Evolutionary conservation across 2,888 invertebrate genomes (phyloP), one percentile per base, ranked within the genome.

Genomic region (Megalurothrips usitatus): DNA sequence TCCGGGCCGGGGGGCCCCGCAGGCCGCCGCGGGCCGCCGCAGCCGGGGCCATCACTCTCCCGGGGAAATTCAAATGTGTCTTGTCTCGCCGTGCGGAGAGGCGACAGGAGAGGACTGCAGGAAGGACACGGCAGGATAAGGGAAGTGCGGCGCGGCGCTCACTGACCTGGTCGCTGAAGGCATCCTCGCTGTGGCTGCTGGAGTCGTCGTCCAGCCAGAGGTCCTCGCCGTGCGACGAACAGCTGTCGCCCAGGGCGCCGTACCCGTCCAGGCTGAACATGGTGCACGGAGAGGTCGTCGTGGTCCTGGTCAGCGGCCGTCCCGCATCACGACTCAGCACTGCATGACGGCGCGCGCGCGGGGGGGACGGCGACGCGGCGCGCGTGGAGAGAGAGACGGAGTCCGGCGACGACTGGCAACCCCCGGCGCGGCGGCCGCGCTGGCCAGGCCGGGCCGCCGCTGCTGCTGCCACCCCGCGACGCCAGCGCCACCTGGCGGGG

Each of bases 141-240:
- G n/a, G n/a, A n/a, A n/a, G n/a, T n/a, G n/a, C n/a, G n/a, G n/a
- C n/a, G n/a, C n/a, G 34, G 34, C 34, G 52, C 52, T 2, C 23
- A 12, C 68, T 75, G 23, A 75, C 68, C 68, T 75, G 68, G 68
- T 75, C 68, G 68, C 68, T 75, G 68, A 75, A 75, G 68, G 68
- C 68, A 26, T 75, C 68, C 68, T 75, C 68, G 68, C 80, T 80
- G 68, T 92, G 92, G 83, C 90, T 91, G 84, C 92, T 90, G 83
- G 90, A 90, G 86, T 90, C 90, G 85, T 91, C 91, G 84, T 92
- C 92, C n/a, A 94, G 88, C 85, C 92, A 93, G 85, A 93, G 89
- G 86, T 94, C 94, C 83, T 91, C 90, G 81, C 91, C 90, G 83
- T 91, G 91, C 80, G 90, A 89, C 26, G 91, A 91, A 0, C 92